These are phyloP conservation scores for Donacobius atricapilla DNA, from an alignment of 2,113 vertebrate genomes.

Conservation along the genomic window DNA sequence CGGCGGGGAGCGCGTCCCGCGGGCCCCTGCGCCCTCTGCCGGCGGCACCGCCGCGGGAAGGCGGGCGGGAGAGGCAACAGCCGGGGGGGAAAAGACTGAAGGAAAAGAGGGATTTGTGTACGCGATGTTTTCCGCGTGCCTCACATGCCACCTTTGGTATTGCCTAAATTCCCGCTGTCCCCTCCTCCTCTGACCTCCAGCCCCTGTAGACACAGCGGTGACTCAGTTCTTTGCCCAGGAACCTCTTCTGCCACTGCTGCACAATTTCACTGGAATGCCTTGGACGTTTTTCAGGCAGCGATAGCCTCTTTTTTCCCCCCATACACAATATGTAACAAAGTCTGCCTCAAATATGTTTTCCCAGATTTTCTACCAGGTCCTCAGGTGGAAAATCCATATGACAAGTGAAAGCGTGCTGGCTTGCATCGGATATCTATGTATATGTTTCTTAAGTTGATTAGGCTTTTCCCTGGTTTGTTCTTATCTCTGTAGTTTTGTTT, in stretches of 20 bases:
- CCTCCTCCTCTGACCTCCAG: neutral
- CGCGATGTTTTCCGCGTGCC: rapidly evolving
- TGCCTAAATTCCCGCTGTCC: neutral
- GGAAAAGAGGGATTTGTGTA: rapidly evolving
- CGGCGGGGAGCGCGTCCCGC: neutral
- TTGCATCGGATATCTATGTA: neutral
- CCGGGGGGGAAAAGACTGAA: rapidly evolving
- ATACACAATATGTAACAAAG: neutral
- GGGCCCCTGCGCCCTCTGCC: neutral
- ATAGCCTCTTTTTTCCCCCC: rapidly evolving
- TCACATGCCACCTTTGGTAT: rapidly evolving
- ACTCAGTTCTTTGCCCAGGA: neutral
- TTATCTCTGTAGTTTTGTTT: neutral
- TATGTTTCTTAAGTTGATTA: neutral
- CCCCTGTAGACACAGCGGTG: rapidly evolving
- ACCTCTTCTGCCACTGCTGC: too few relatives aligned
- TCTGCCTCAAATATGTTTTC: neutral
- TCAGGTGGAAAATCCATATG: neutral
- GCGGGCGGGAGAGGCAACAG: rapidly evolving
- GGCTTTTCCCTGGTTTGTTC: neutral
- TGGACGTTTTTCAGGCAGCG: rapidly evolving
- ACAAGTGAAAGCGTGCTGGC: neutral
- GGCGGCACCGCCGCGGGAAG: neutral
- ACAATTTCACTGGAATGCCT: neutral
- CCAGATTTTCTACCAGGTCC: neutral